Base-by-base conservation (phyloP, 2,888 invertebrate genomes). In the Xestia rhomboidea region DNA sequence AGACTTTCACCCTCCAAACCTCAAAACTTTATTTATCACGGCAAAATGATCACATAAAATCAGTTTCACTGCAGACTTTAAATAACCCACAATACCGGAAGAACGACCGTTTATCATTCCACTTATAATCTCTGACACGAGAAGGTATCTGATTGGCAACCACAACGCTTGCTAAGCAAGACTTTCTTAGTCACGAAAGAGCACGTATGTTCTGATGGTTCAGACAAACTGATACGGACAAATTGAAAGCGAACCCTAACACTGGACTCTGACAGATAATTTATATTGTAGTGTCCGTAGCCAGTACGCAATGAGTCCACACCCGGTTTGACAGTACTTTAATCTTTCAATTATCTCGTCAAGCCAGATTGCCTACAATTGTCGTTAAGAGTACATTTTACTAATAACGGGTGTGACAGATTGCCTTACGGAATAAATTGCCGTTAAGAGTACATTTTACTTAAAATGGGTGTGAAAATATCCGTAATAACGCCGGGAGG, bases 91-190 rank as follows among this genome's bases (percentile, higher is more conserved):
- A 7, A 63, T n/a, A 21, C n/a, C 30, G 21, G 21, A 30, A 34
- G 4, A 51, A 44, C n/a, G 11, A 7, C 41, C 10, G 0, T 76
- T 63, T n/a, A 73, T 74, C 15, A 51, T 5, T 5, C 15, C 7
- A 72, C 71, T 73, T 73, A 46, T 60, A 34, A 46, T 15, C 21
- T 44, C 11, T 44, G 44, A 10, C 63, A 15, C 41, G 3, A 18
- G 13, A 21, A 30, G n/a, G 21, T 75, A 76, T 75, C 41, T 75
- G 63, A 75, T 76, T 63, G 75, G 63, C 63, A 75, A 63, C 30
- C n/a, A 27, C 51, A n/a, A 75, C 41, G 21, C 18, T 74, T 75
- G 30, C 6, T 41, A n/a, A 24, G 44, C 62, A 75, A 63, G 5
- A 30, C 15, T 51, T n/a, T 62, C 30, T 38, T 18, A 75, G n/a